Conservation (phyloP, 2,113 vertebrate species). For the Dipodomys spectabilis region DNA sequence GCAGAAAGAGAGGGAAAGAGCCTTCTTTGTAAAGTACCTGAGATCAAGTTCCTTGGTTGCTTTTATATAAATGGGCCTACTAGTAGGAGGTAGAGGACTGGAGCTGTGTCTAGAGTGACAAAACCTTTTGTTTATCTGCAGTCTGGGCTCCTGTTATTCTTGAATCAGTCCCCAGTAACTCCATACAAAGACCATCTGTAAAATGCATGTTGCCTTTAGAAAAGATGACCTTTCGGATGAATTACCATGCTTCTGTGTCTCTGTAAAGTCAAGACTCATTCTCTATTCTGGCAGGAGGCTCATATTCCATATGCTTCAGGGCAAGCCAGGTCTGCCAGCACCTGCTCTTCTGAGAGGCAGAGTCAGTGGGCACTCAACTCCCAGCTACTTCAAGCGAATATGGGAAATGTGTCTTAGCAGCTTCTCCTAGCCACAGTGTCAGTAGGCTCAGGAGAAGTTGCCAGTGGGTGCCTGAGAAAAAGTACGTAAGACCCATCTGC, state of each 20-base stretch:
- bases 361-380: not conserved
- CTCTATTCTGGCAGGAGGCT: not conserved
- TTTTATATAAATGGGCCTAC: conserved; percentile 54
- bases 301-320: not conserved
- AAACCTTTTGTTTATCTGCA: conserved; percentile 59
- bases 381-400: not conserved
- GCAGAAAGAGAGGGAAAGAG: not conserved
- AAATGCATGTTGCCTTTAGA: conserved; percentile 62
- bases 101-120: conserved; percentile 39
- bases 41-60: conserved; percentile 68
- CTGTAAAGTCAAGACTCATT: conserved; percentile 19
- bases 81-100: conserved; percentile 6
- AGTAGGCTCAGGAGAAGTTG: accelerated
- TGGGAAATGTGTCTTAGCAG: not conserved
- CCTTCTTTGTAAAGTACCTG: conserved; percentile 65
- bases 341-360: not conserved
- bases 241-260: conserved; percentile 52
- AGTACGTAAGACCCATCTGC: not conserved
- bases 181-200: conserved; percentile 66
- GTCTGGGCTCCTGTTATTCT: conserved; percentile 71
- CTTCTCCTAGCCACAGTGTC: accelerated
- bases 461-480: not conserved
- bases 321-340: not conserved
- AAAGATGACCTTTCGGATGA: conserved; percentile 46
- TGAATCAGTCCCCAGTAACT: conserved; percentile 56